Base-by-base conservation (phyloP, 1,140 invertebrate genomes). In the Drosophila lowei region DNA sequence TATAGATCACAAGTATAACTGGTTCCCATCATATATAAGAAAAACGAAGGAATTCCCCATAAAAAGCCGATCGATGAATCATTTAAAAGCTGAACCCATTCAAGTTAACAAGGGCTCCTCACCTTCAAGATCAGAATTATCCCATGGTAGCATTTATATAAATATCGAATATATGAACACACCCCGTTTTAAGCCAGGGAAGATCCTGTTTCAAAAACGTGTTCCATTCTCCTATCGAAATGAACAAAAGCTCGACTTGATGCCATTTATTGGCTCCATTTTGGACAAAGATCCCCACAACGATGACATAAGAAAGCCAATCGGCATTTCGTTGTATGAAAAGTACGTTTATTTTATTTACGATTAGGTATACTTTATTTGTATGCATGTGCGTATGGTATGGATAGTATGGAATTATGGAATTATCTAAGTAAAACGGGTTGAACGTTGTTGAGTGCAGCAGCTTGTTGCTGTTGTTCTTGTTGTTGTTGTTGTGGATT, bases 331-430 rank as follows among this genome's bases (percentile, higher is more conserved):
- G n/a, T 63, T 43, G 44, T 55, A 68, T 57, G 66, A 68, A 71
- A 71, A 71, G 59, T 23, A 71, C 23, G 60, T 71, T 71, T 71
- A 71, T 60, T 67, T 66, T 67, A 41, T 23, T 54, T 23, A 67
- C 64, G 49, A 64, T 65, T 49, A 68, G 50, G 52, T 68, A n/a
- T 47, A 16, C 50, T 48, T 23, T 11, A 18, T 18, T 68, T 11
- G 9, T 34, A 23, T 23, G 53, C n/a, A 16, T 60, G 47, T 44
- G 16, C 46, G 42, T 21, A 30, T 15, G 16, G 55, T 41, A 28
- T 50, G 34, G 34, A 38, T 38, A 38, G 59, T 70, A 71, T 71
- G 54, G 30, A 11, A 13, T 59, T 70, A 71, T 71, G 54, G 30
- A 11, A 68, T 57, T 68, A 9, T 44, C 66, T 68, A 68, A 25